phyloP scores from a whole-genome alignment of 2,888 invertebrate species.

The Pollenia labialis region DNA sequence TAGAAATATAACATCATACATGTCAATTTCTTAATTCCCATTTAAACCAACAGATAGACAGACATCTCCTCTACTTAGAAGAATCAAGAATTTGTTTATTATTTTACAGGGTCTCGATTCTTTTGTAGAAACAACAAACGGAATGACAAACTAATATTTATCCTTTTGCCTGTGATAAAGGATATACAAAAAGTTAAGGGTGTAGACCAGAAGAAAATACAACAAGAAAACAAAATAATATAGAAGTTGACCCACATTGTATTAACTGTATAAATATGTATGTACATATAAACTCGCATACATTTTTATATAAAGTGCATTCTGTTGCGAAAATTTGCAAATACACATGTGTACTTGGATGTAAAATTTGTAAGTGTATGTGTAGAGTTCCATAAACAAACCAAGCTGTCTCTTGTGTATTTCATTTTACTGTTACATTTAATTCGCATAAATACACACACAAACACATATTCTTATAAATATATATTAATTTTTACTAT shows the following conservation, averaged over 20 bases:
- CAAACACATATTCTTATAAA: neutral
- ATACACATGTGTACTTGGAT: conserved; percentile 12
- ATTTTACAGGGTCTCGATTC: no score
- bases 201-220: neutral
- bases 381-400: conserved; percentile 55
- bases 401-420: conserved; percentile 65
- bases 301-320: conserved; percentile 8
- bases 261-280: conserved; percentile 17
- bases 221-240: conserved; percentile 23
- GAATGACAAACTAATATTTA: no score
- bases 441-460: neutral
- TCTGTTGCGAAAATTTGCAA: conserved; percentile 21
- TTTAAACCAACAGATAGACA: no score
- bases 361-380: conserved; percentile 17
- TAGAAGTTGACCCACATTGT: conserved; percentile 62
- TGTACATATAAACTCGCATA: neutral
- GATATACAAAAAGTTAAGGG: neutral
- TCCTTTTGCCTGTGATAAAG: no score
- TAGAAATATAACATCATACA: no score
- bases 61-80: no score
- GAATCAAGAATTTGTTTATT: no score
- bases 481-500: neutral
- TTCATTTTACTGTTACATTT: conserved; percentile 34
- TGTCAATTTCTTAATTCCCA: no score
- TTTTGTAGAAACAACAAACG: no score